phyloP scores from a whole-genome alignment of 2,888 invertebrate genomes.

The Drosophila acutilabella region DNA sequence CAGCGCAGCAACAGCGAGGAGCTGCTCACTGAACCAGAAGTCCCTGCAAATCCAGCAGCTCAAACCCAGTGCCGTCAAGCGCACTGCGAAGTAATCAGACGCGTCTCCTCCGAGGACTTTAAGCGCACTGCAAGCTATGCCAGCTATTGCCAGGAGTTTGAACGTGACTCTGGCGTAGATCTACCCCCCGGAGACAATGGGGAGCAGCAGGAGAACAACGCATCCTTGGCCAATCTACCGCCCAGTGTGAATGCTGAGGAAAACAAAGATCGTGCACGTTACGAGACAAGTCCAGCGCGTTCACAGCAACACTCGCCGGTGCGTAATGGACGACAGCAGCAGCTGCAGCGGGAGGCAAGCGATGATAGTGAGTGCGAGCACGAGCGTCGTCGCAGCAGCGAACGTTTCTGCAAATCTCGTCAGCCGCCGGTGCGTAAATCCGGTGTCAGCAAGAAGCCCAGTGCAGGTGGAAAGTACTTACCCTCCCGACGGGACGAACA shows the following conservation, averaged over 20 bases:
- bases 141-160: conserved; percentile 76
- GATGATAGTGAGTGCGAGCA: conserved; percentile 87
- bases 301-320: conserved; percentile 84
- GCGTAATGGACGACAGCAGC: conserved; percentile 53
- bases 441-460: conserved; percentile 82
- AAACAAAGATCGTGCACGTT: conserved; percentile 77
- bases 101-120: conserved; percentile 83
- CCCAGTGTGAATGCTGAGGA: conserved; percentile 60
- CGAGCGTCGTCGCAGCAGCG: conserved; percentile 88
- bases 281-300: conserved; percentile 85
- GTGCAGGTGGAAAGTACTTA: conserved; percentile 73
- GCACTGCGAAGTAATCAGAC: conserved; percentile 74
- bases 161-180: conserved; percentile 56
- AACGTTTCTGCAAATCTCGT: conserved; percentile 88
- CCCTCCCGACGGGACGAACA: conserved; percentile 82
- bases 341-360: conserved; percentile 83
- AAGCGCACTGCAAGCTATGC: conserved; percentile 81
- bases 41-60: conserved; percentile 3
- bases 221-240: conserved; percentile 75
- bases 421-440: conserved; percentile 86
- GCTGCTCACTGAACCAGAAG: conserved; percentile 85
- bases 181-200: conserved; percentile 31
- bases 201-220: conserved; percentile 77
- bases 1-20: conserved; percentile 88
- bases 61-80: conserved; percentile 19